Base-by-base conservation (phyloP, 2,113 vertebrate genomes). In the Microcebus lehilahytsara region DNA sequence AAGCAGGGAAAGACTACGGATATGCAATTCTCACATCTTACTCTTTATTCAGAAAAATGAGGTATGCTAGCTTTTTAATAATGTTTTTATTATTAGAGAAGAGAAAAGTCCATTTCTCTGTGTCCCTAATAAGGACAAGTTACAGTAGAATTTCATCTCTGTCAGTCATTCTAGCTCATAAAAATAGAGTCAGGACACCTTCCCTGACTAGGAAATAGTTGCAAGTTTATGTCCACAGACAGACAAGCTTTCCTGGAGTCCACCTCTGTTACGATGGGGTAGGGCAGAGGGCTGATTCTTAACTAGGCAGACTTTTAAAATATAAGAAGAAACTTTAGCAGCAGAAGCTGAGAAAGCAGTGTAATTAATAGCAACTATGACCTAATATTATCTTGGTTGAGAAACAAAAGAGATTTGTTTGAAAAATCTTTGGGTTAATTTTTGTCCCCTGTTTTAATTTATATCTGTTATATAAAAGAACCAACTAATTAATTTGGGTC, bases 321-420 rank as follows among this genome's bases (percentile, higher is more conserved):
- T 37, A 49, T 5, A 37, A 56, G 42, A 91, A 71, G 51, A 11
- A 93, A 75, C 6, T 75, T 88, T 9, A 77, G 27, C 40, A 77
- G 30, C 86, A 77, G 32, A 93, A 91, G 30, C 37, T 58, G 66
- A 81, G 46, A 85, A 93, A 72, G 84, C 25, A 75, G 22, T 10
- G 16, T 30, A 74, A 13, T n/a, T 84, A 90, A 30, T 17, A 78
- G 11, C 42, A 78, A 46, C 69, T 67, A 60, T 69, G 20, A 87
- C 32, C 49, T 64, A 84, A 56, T 93, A 74, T 74, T 86, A 51
- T 49, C 84, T 96, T 89, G 14, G 23, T 64, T 89, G 91, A 56
- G 89, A 95, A 95, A 95, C 17, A 88, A 92, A 72, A 92, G 32
- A 80, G 16, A 64, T 12, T 92, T 77, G 37, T 46, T 49, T 85